A percentile compares a stretch with the other conserved stretches of the same genome.
Evolutionary conservation across 2,797 vertebrate genomes (phyloP).

Genomic region (Merluccius polli): DNA sequence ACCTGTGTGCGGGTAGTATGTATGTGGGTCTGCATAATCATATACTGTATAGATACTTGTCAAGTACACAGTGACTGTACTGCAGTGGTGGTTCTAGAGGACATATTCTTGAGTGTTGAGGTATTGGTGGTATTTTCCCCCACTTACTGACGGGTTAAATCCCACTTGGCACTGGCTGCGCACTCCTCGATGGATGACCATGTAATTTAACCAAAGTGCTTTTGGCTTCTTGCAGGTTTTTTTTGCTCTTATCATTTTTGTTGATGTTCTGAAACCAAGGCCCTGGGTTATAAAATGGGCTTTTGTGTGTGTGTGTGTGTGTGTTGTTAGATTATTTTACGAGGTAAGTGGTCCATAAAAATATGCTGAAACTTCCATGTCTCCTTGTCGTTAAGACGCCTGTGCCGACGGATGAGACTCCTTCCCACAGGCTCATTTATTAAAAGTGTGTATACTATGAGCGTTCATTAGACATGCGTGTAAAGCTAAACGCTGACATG

Average conservation of each 20-base stretch:
- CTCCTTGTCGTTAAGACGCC: background rate
- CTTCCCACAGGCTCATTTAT: background rate
- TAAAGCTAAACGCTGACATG: background rate
- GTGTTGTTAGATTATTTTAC: background rate
- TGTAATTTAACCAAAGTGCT: background rate
- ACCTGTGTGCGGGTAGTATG: background rate
- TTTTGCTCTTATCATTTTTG: background rate
- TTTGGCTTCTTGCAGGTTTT: background rate
- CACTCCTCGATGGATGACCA: conserved; percentile 2
- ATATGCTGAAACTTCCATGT: background rate
- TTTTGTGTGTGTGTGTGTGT: background rate
- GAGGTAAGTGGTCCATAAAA: background rate
- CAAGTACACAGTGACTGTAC: background rate
- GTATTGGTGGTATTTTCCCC: conserved; percentile 9
- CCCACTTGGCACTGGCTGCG: conserved; percentile 8
- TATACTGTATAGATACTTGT: background rate
- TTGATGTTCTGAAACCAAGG: background rate
- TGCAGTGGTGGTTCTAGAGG: background rate
- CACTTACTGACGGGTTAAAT: conserved; percentile 26
- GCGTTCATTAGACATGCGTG: background rate
- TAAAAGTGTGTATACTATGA: background rate
- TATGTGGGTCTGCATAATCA: background rate
- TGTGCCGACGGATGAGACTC: background rate
- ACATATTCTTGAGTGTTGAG: background rate
- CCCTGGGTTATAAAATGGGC: background rate